Base-by-base conservation (phyloP, 53 echinoderm and acorn worm species). In the Luidia sarsii region DNA sequence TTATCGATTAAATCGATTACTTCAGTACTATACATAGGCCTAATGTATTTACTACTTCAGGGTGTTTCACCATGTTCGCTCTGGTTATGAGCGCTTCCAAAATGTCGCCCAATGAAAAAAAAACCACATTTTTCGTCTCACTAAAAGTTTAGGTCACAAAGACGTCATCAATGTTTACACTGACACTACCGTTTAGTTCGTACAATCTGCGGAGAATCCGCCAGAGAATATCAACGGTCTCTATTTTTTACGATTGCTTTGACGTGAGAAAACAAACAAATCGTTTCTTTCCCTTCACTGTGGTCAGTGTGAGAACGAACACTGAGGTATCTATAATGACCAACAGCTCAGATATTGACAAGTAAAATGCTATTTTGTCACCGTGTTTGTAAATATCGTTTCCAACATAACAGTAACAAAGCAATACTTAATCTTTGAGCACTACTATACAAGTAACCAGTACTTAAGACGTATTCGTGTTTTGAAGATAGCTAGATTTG, bases 361-460 rank as follows among this genome's bases (percentile, higher is more conserved):
- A 61, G 31, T 51, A 46, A 72, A 55, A 77, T 22, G 20, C 55
- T 20, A 43, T 43, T n/a, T 60, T 28, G 71, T 75, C 57, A 39
- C 41, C 59, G 77, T 77, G 77, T 60, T 30, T 77, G 77, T 77
- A 77, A 77, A 77, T 77, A 77, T 59, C 19, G 77, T 77, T 77
- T 61, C 57, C 59, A 60, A 77, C 27, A 61, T 59, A 61, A 61
- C 59, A 11, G 34, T 70, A n/a, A 70, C 70, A 70, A 70, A 77
- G 77, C 77, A 77, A 77, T 77, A 67, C 67, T 67, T 67, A 35
- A 60, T 60, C 60, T 77, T 60, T 77, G 55, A 60, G 59, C 77
- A 77, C 48, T 61, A 46, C 33, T 61, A 46, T 68, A 68, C 61
- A 43, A 60, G 43, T 77, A 59, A 77, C 32, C 77, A 77, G 77